Base-by-base conservation (phyloP, 2,797 vertebrate genomes). In the Amblyraja radiata region DNA sequence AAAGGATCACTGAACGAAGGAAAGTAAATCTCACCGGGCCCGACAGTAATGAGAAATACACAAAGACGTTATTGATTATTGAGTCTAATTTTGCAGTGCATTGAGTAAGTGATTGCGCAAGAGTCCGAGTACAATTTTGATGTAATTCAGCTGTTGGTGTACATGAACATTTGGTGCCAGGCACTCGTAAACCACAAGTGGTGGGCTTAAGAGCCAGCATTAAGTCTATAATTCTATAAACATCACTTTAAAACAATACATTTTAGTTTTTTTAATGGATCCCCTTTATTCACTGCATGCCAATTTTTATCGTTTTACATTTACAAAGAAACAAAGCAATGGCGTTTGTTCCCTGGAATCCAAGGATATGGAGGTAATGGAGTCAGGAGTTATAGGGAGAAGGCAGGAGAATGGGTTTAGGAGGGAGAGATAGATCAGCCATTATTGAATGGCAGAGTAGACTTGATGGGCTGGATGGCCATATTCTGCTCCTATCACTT, bases 71-170 rank as follows among this genome's bases (percentile, higher is more conserved):
- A 94, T 94, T 95, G 94, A 94, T 93, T 79, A 94, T 93, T 93
- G 93, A 93, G 94, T 94, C 94, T 21, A 73, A 80, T 93, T 95
- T 93, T 79, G 76, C 92, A 93, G 74, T 94, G 78, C 93, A 94
- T 93, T 94, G 94, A 95, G 94, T 95, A 95, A 92, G 93, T 93
- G 92, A 94, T 96, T 95, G 93, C 94, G 83, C 94, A 92, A 91
- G 93, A 28, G 2, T 68, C 46, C 88, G 93, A 94, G 93, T 25
- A 78, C 61, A 90, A 46, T 71, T 21, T 93, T 93, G 32, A 8
- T 32, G 0, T 11, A 81, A 93, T 0, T 54, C 94, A 96, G 90
- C 93, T 95, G 93, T 23, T 14, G 21, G 71, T 93, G 94, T 93
- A 92, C 94, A 94, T 93, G 81, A 78, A 94, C 93, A 63, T 73